Percentiles rank a stretch among this genome's conserved stretches.
These are phyloP conservation scores for Stercorarius parasiticus DNA, from an alignment of 2,113 vertebrate species.

Conservation along the genomic window DNA sequence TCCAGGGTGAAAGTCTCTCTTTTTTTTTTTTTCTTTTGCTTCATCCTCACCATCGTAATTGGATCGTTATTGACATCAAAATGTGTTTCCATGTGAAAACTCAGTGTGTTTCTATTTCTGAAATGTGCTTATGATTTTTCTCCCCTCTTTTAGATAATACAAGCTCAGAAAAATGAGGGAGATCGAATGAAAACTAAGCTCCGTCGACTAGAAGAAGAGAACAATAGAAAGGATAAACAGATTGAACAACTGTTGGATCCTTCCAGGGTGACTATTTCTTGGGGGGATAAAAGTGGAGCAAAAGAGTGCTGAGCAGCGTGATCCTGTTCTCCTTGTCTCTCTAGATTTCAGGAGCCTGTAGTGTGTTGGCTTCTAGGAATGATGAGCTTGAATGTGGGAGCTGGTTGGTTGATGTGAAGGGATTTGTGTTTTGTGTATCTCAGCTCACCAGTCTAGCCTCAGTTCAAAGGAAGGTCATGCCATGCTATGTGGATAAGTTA, in stretches of 20 bases:
- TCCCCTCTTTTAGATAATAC: slow-evolving; percentile 76
- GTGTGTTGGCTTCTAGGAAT: background rate
- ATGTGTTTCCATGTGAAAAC: background rate
- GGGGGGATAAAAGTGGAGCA: background rate
- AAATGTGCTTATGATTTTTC: background rate
- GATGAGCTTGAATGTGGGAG: background rate
- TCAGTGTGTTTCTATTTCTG: background rate
- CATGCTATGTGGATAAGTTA: background rate
- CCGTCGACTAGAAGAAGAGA: slow-evolving; percentile 88
- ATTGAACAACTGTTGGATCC: slow-evolving; percentile 89
- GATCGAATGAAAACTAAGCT: slow-evolving; percentile 87
- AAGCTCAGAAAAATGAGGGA: slow-evolving; percentile 83
- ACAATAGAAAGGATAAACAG: slow-evolving; percentile 86
- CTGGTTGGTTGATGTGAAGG: background rate
- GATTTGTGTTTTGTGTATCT: background rate
- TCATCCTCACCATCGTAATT: background rate
- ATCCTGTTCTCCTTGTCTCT: background rate
- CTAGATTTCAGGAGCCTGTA: background rate
- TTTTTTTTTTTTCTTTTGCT: background rate
- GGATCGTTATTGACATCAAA: background rate
- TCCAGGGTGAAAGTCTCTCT: background rate
- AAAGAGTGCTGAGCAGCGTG: background rate
- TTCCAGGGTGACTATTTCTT: slow-evolving; percentile 70
- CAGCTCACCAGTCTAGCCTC: background rate
- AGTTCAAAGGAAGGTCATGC: background rate